These are phyloP conservation scores for Pseudachorutes palmiensis DNA, from an alignment of 1,140 invertebrate species.

Conservation along the genomic window DNA sequence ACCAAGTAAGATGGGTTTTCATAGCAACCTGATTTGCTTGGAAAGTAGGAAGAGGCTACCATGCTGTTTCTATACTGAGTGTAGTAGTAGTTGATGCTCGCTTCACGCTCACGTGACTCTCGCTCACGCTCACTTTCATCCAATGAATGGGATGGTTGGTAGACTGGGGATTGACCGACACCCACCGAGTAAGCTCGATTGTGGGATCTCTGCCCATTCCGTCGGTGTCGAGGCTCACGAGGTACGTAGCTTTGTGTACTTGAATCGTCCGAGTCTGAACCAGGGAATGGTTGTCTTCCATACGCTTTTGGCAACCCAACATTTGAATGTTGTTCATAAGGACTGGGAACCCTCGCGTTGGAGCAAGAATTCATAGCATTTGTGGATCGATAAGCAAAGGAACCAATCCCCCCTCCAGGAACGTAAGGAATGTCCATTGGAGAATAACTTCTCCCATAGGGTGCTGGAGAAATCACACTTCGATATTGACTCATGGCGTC, in stretches of 20 bases:
- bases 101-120: slow-evolving; percentile 24
- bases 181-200: not conserved
- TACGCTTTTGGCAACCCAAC: slow-evolving; percentile 10
- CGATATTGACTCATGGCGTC: slow-evolving; percentile 12
- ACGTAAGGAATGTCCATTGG: not conserved
- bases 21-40: slow-evolving; percentile 35
- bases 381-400: not conserved
- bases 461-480: not conserved
- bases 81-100: slow-evolving; percentile 12
- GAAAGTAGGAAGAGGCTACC: slow-evolving; percentile 15
- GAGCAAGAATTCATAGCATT: too few species aligned
- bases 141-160: not conserved
- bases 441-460: not conserved
- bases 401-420: not conserved
- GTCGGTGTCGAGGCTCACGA: too few species aligned
- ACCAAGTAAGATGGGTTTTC: slow-evolving; percentile 38
- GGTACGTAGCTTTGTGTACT: slow-evolving; percentile 20
- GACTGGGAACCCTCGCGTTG: too few species aligned
- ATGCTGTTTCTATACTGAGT: slow-evolving; percentile 9
- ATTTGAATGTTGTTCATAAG: not conserved
- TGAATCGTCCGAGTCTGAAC: slow-evolving; percentile 36
- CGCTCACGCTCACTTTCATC: slow-evolving; percentile 22
- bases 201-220: not conserved
- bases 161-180: too few species aligned
- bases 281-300: slow-evolving; percentile 16